phyloP scores from a whole-genome alignment of 2,888 invertebrate genomes.

The Amblyjoppa fuscipennis region DNA sequence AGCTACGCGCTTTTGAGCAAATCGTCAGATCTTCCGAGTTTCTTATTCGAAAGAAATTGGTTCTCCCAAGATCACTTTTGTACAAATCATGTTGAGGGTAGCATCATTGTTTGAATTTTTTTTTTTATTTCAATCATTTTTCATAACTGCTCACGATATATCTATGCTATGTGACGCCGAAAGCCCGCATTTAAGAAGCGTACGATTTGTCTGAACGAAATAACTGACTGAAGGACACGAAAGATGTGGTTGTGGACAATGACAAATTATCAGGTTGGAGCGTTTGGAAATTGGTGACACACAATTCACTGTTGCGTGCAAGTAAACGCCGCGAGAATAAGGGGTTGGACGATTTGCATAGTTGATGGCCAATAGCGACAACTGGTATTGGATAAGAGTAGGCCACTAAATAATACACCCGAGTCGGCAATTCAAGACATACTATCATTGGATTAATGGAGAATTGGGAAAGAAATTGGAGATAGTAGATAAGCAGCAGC shows the following conservation, averaged over 20 bases:
- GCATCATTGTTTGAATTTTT: too few relatives aligned
- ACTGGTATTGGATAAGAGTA: neutral
- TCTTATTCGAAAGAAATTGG: too few relatives aligned
- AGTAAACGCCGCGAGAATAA: neutral
- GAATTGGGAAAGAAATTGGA: too few relatives aligned
- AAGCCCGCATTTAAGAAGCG: neutral
- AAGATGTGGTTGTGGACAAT: neutral
- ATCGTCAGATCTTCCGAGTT: too few relatives aligned
- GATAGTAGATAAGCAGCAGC: too few relatives aligned
- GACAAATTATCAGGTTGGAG: neutral
- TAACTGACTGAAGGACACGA: neutral
- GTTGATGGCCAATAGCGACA: neutral
- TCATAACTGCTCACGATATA: neutral
- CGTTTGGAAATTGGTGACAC: neutral
- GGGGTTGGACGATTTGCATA: neutral
- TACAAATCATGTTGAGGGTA: too few relatives aligned
- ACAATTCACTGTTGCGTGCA: neutral
- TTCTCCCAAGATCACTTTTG: too few relatives aligned
- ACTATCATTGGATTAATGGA: too few relatives aligned
- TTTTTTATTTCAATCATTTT: neutral
- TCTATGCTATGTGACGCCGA: neutral
- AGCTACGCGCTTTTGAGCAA: too few relatives aligned
- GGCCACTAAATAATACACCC: too few relatives aligned
- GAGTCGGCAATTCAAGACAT: too few relatives aligned
- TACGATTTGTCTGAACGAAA: neutral